Conservation (phyloP, 2,888 invertebrate species). For the Encarsia formosa region DNA sequence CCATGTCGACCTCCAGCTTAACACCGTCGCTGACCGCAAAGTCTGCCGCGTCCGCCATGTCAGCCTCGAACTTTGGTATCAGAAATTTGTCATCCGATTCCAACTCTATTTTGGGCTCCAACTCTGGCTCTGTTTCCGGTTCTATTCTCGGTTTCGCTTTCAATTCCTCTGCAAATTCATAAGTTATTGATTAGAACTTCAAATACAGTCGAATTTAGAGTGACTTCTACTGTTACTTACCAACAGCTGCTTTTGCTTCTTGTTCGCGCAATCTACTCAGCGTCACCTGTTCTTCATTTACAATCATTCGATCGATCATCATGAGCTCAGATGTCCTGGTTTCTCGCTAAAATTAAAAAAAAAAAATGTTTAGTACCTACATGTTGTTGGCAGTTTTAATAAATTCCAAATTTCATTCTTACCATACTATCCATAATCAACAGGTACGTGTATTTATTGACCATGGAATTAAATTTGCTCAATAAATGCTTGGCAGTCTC, state of each 20-base stretch:
- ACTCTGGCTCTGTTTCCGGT: neutral
- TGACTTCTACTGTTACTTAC: constrained; percentile 31
- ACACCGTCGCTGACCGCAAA: constrained; percentile 41
- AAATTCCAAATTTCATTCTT: constrained; percentile 36
- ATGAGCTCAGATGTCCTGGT: constrained; percentile 72
- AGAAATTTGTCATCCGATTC: neutral
- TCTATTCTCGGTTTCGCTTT: constrained; percentile 32
- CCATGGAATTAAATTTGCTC: constrained; percentile 66
- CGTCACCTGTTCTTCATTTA: constrained; percentile 66
- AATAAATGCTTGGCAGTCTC: constrained; percentile 65
- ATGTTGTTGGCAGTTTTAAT: neutral
- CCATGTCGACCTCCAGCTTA: constrained; percentile 47
- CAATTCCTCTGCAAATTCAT: constrained; percentile 39
- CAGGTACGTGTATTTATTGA: constrained; percentile 69
- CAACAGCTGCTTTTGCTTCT: constrained; percentile 44
- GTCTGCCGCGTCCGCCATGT: constrained; percentile 32
- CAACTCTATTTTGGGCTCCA: constrained; percentile 47
- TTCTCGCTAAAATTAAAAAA: constrained; percentile 55
- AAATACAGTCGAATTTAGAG: neutral
- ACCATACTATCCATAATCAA: constrained; percentile 77
- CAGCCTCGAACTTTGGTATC: constrained; percentile 36
- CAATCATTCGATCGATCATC: constrained; percentile 71
- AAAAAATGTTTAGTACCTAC: neutral
- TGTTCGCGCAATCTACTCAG: constrained; percentile 61
- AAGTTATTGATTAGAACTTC: neutral